Base-by-base conservation (phyloP, 1,140 invertebrate genomes). In the Panulirus ornatus region DNA sequence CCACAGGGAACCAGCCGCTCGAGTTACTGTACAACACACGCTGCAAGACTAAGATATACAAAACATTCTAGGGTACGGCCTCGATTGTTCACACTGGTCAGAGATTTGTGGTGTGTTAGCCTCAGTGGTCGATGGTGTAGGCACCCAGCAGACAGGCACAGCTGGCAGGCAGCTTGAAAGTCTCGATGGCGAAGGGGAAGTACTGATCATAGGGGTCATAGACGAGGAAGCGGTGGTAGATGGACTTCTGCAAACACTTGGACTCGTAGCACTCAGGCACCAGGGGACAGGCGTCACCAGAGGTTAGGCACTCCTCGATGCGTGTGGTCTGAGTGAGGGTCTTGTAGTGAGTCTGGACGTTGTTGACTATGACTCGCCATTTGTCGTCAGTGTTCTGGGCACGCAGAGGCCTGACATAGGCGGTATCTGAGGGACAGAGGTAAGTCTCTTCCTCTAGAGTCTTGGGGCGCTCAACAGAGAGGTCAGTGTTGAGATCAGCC, bases 301-400 rank as follows among this genome's bases (percentile, higher is more conserved):
- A 51, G 30, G 86, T 90, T 58, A 81, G 83, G 84, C 93, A 93
- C 47, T 88, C 54, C 54, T 88, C 85, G 2, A 88, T 36, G 85
- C 85, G 85, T 27, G 58, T 58, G 3, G 85, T 88, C 54, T 88
- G 85, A 1, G 75, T 88, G 47, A 91, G 92, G 16, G 92, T 92
- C 73, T 93, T 84, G 75, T 93, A 92, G 66, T 92, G 81, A 36
- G 92, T 92, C 16, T 93, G 86, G 1, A 93, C 90, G 73, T 92
- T 82, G 88, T 93, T 93, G 51, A 93, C 92, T 27, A 93, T 88
- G 84, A 93, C 87, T 54, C 91, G 87, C 93, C 93, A 93, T 86
- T 92, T 92, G 14, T 93, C 93, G 40, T 93, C 90, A 1, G 90
- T 84, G 79, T 93, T 93, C 22, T 81, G 84, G 36, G 93, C 93